These are phyloP conservation scores for Melanargia galathea DNA, from an alignment of 2,888 invertebrate genomes.

Conservation along the genomic window DNA sequence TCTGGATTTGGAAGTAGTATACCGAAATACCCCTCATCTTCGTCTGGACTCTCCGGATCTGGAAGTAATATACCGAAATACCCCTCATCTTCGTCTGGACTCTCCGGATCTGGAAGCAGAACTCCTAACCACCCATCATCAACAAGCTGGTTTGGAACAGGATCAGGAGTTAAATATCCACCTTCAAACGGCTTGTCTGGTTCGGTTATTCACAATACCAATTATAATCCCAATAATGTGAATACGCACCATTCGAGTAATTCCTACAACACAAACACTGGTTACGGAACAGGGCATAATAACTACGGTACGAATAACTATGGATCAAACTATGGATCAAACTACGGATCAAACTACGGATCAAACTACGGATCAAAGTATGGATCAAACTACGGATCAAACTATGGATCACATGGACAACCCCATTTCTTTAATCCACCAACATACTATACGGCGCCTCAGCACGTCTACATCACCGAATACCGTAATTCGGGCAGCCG, in stretches of 20 bases:
- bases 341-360: no score
- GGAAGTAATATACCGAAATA: slow-evolving; percentile 26
- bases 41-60: slow-evolving; percentile 42
- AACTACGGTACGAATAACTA: slow-evolving; percentile 33
- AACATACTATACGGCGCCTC: slow-evolving; percentile 62
- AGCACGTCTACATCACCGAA: slow-evolving; percentile 65
- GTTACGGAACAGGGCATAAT: slow-evolving; percentile 34
- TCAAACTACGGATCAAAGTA: no score
- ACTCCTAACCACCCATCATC: slow-evolving; percentile 32
- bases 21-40: slow-evolving; percentile 31
- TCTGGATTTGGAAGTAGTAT: slow-evolving; percentile 31
- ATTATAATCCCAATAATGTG: slow-evolving; percentile 14
- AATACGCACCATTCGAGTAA: slow-evolving; percentile 33
- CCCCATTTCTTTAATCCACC: slow-evolving; percentile 38
- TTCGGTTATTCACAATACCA: slow-evolving; percentile 16
- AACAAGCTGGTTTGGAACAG: slow-evolving; percentile 31
- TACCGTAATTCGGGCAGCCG: slow-evolving; percentile 69
- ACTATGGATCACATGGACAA: slow-evolving; percentile 32
- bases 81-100: slow-evolving; percentile 32
- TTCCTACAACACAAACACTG: slow-evolving; percentile 41
- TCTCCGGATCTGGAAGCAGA: slow-evolving; percentile 39
- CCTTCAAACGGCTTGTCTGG: slow-evolving; percentile 44
- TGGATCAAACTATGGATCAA: no score
- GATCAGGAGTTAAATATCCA: slow-evolving; percentile 20
- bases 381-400: no score